Conservation (phyloP, 2,888 invertebrate genomes). For the Priocnemis perturbator region DNA sequence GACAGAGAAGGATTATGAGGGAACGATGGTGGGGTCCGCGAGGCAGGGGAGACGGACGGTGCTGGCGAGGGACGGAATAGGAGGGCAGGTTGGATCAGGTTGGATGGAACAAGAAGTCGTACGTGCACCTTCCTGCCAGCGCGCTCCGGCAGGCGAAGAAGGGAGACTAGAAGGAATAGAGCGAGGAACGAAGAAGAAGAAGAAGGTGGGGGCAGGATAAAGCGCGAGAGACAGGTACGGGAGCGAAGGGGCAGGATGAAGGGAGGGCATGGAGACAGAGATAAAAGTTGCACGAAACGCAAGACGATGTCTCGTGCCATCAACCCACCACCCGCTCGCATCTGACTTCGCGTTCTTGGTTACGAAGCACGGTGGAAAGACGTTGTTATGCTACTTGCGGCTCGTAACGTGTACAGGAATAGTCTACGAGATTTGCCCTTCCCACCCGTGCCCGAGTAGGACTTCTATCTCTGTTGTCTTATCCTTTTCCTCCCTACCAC, state of each 20-base stretch:
- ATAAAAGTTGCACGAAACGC: conserved; percentile 13
- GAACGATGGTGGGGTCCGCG: neutral
- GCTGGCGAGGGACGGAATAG: neutral
- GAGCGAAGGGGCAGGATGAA: conserved; percentile 37
- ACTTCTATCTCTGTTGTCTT: too few species aligned
- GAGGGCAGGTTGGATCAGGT: conserved; percentile 11
- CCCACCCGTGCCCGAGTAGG: too few species aligned
- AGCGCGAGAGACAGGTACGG: too few species aligned
- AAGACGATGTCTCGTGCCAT: conserved; percentile 28
- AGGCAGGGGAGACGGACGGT: neutral
- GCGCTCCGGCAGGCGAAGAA: too few species aligned
- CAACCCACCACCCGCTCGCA: conserved; percentile 32
- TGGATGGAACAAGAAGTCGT: conserved; percentile 29
- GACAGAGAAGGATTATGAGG: conserved; percentile 48
- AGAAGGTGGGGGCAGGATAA: too few species aligned
- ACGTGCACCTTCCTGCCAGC: conserved; percentile 9
- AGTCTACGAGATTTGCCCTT: conserved; percentile 16
- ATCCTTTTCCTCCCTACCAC: too few species aligned
- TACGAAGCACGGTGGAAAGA: conserved; percentile 10
- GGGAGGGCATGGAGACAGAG: neutral
- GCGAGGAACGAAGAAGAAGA: too few species aligned
- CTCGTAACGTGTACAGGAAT: conserved; percentile 47
- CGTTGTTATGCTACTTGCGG: conserved; percentile 59
- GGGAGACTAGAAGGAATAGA: too few species aligned
- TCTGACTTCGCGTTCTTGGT: conserved; percentile 20